A percentile compares a stretch with the other conserved stretches of the same genome.
Evolutionary conservation across 2,888 invertebrate species (phyloP).

Genomic region (Ophion ellenae): DNA sequence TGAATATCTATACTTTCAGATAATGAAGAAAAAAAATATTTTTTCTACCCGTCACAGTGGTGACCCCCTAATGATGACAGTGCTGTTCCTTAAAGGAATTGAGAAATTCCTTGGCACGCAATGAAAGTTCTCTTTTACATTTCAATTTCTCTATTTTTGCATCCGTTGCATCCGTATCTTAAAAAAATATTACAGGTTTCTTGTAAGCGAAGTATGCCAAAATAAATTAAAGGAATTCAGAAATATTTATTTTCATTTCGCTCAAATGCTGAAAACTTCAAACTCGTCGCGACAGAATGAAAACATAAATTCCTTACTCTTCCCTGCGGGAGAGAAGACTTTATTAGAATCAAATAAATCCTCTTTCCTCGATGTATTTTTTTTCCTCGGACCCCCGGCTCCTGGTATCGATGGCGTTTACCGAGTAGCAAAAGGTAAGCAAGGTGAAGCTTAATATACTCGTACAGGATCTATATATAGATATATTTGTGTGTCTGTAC

Average conservation of each 20-base stretch:
- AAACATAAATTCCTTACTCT: not conserved
- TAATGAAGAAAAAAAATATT: too few relatives aligned
- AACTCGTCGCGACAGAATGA: not conserved
- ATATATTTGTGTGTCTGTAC: not conserved
- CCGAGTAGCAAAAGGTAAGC: slow-evolving; percentile 18
- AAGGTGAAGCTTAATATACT: not conserved
- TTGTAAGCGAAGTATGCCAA: not conserved
- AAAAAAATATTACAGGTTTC: not conserved
- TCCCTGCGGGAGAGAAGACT: not conserved
- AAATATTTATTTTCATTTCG: not conserved
- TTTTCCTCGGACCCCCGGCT: not conserved
- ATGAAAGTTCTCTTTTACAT: too few relatives aligned
- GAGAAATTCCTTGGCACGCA: too few relatives aligned
- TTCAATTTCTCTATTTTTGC: too few relatives aligned
- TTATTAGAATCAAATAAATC: slow-evolving; percentile 35
- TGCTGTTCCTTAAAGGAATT: too few relatives aligned
- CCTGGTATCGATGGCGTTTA: slow-evolving; percentile 20
- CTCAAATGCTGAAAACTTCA: not conserved
- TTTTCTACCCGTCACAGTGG: too few relatives aligned
- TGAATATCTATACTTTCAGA: too few relatives aligned
- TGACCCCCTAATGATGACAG: too few relatives aligned
- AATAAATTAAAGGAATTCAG: too few relatives aligned
- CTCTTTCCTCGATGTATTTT: slow-evolving; percentile 5
- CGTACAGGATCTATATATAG: not conserved
- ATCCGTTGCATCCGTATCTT: too few relatives aligned